These are phyloP conservation scores for Neogale vison DNA, from an alignment of 2,113 vertebrate species.

Conservation along the genomic window DNA sequence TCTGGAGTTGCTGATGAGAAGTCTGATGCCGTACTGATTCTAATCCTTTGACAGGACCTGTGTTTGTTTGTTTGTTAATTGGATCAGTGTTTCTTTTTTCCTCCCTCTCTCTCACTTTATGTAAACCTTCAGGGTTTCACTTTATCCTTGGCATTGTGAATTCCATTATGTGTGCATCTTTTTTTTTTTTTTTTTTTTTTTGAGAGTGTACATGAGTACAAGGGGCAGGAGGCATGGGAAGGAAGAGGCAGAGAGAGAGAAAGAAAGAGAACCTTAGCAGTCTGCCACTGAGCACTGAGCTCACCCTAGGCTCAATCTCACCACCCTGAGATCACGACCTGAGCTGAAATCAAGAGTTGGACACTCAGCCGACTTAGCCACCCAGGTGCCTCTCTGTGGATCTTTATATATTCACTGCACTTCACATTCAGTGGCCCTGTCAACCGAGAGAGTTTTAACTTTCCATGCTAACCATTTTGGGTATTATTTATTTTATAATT, in stretches of 20 bases:
- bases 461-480: not conserved
- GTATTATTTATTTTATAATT: not conserved
- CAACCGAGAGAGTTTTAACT: not conserved
- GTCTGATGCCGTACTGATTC: not conserved
- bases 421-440: not conserved
- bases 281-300: not conserved
- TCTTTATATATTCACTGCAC: not conserved
- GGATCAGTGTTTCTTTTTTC: not conserved
- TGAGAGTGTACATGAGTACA: not conserved
- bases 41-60: not conserved
- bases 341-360: not conserved
- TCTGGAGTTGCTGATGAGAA: not conserved
- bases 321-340: not conserved
- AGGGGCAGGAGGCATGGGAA: too few species aligned
- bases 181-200: not conserved
- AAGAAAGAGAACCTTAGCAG: not conserved
- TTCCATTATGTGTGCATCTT: not conserved
- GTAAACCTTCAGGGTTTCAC: not conserved
- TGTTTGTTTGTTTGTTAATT: not conserved
- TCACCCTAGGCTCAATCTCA: not conserved
- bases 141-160: not conserved
- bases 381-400: not conserved
- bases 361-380: not conserved
- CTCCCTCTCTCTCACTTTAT: not conserved
- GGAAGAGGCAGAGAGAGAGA: not conserved